Evolutionary conservation across 2,888 invertebrate species (phyloP).

Genomic region (Parelbella ahira): DNA sequence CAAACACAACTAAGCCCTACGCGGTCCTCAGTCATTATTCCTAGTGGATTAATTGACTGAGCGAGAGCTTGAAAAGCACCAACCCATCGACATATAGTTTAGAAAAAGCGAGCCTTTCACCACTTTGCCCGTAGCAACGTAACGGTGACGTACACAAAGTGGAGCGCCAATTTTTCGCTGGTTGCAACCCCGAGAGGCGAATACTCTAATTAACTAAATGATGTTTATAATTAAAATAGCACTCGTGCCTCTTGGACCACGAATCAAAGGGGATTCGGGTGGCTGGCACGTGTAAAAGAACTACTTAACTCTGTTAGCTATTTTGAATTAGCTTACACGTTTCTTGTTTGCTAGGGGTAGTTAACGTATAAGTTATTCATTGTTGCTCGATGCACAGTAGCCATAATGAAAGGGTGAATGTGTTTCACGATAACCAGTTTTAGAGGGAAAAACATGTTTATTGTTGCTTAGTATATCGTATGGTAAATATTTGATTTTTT

Average conservation of each 20-base stretch:
- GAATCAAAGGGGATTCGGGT: slow-evolving; percentile 63
- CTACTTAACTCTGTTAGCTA: slow-evolving; percentile 57
- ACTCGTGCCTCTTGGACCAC: slow-evolving; percentile 51
- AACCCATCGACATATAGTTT: slow-evolving; percentile 17
- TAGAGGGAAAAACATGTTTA: too few species aligned
- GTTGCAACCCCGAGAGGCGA: slow-evolving; percentile 55
- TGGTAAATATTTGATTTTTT: too few species aligned
- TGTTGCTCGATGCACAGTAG: too few species aligned
- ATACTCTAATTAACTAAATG: slow-evolving; percentile 77
- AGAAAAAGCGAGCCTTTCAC: too few species aligned
- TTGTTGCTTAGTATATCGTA: too few species aligned
- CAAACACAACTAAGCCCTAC: too few species aligned
- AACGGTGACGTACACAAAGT: slow-evolving; percentile 66
- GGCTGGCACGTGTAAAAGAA: slow-evolving; percentile 56
- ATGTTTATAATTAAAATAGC: slow-evolving; percentile 80
- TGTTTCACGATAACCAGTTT: too few species aligned
- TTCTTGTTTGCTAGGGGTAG: slow-evolving; percentile 26
- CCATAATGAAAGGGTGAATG: too few species aligned
- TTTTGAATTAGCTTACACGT: slow-evolving; percentile 42
- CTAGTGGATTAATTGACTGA: slow-evolving; percentile 41
- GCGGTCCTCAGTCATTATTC: background rate
- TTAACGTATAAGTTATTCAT: too few species aligned
- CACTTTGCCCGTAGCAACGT: too few species aligned
- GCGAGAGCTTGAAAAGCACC: slow-evolving; percentile 47
- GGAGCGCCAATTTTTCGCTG: slow-evolving; percentile 62